Conservation (phyloP, 1,140 invertebrate genomes). For the Holotrichia oblita region DNA sequence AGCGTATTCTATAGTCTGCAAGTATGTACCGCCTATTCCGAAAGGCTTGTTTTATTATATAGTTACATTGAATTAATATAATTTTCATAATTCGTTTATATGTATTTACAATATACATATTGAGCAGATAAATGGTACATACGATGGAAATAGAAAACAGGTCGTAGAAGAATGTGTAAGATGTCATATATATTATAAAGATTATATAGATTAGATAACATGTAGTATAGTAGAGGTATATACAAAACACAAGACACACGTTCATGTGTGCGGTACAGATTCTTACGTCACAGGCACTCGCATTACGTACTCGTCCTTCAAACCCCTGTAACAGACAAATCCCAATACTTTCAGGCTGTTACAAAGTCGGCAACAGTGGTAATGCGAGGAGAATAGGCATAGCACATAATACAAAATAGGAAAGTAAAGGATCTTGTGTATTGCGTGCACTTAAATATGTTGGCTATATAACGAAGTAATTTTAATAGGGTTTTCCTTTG, state of each 20-base stretch:
- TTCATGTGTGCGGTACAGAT: constrained; percentile 49
- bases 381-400: constrained; percentile 17
- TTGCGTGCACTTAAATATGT: neutral
- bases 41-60: neutral
- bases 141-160: neutral
- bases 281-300: constrained; percentile 80
- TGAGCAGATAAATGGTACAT: neutral
- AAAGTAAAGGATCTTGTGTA: neutral
- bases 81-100: no score
- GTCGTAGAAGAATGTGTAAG: constrained; percentile 19
- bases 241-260: constrained; percentile 31
- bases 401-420: neutral
- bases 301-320: constrained; percentile 78
- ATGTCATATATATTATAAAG: neutral
- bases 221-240: constrained; percentile 10
- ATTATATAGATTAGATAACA: constrained; percentile 6
- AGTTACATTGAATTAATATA: neutral
- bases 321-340: constrained; percentile 79
- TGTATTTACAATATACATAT: neutral
- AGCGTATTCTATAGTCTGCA: neutral
- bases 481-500: neutral
- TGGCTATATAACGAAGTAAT: neutral
- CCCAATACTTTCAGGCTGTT: constrained; percentile 56
- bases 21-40: neutral
- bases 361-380: constrained; percentile 28